A percentile compares a stretch with the other conserved stretches of the same genome.
phyloP scores from a whole-genome alignment of 64 coral and sea anemone genomes.

The Anthopleura sola region DNA sequence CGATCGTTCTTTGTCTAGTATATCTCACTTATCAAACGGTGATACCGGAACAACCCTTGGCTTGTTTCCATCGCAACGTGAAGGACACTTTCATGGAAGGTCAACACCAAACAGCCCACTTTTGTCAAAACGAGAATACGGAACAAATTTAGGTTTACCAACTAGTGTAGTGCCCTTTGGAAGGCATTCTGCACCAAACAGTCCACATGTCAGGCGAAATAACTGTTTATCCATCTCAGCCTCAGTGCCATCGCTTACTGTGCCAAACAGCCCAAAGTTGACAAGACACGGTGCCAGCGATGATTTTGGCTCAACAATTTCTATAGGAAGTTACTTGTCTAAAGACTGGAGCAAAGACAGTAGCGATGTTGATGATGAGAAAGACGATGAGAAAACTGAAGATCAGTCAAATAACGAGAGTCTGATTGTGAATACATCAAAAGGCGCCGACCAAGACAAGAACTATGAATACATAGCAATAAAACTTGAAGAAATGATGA shows the following conservation, averaged over 20 bases:
- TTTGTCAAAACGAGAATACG: not conserved
- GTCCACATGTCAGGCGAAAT: not conserved
- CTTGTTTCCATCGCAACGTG: not conserved
- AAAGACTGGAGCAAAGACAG: not conserved
- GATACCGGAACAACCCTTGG: not conserved
- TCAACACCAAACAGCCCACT: not conserved
- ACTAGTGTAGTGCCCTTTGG: not conserved
- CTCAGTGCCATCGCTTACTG: not conserved
- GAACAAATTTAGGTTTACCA: not conserved
- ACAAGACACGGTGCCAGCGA: not conserved
- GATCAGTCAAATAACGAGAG: not conserved
- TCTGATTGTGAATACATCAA: too few species aligned
- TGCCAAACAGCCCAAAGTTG: not conserved
- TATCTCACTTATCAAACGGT: not conserved
- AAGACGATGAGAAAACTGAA: not conserved
- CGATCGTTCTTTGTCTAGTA: not conserved
- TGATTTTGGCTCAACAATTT: too few species aligned
- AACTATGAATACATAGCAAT: not conserved
- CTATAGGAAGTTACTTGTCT: not conserved
- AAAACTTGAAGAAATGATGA: slow-evolving; percentile 9
- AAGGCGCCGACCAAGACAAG: not conserved
- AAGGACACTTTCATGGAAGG: not conserved
- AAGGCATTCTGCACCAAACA: not conserved
- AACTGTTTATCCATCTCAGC: not conserved
- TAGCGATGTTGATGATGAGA: not conserved